phyloP scores from a whole-genome alignment of 2,888 invertebrate genomes.

The Metacarcinus magister region DNA sequence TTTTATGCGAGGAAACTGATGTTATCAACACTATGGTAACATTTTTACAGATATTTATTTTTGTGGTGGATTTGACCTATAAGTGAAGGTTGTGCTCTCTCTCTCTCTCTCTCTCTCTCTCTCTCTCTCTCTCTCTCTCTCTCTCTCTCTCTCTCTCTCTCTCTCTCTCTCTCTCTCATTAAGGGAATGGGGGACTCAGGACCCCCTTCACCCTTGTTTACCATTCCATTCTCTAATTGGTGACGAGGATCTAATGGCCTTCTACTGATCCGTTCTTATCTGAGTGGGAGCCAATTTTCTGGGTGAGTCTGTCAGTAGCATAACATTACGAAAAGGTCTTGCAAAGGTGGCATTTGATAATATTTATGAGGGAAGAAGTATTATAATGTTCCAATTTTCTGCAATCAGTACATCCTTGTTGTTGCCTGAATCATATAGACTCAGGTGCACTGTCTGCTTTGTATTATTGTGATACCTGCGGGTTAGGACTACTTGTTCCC shows the following conservation, averaged over 20 bases:
- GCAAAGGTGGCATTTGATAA: background rate
- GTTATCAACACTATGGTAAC: background rate
- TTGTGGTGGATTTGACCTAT: background rate
- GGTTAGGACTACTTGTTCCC: too few species aligned
- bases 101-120: conserved; percentile 60
- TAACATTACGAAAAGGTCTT: background rate
- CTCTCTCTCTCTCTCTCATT: background rate
- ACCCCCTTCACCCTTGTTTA: background rate
- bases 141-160: background rate
- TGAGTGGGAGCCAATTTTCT: background rate
- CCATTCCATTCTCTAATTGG: conserved; percentile 17
- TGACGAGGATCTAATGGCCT: background rate
- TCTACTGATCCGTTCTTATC: background rate
- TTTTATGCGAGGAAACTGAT: background rate
- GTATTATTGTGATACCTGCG: too few species aligned
- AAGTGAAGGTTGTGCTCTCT: background rate
- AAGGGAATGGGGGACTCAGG: too few species aligned
- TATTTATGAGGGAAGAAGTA: too few species aligned
- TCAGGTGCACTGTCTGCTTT: background rate
- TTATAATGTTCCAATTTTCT: too few species aligned
- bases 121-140: conserved; percentile 55
- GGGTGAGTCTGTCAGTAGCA: background rate
- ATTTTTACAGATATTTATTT: background rate
- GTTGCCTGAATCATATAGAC: too few species aligned
- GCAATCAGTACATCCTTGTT: too few species aligned